Evolutionary conservation across 2,797 vertebrate species (phyloP).

Genomic region (Pipistrellus pipistrellus): DNA sequence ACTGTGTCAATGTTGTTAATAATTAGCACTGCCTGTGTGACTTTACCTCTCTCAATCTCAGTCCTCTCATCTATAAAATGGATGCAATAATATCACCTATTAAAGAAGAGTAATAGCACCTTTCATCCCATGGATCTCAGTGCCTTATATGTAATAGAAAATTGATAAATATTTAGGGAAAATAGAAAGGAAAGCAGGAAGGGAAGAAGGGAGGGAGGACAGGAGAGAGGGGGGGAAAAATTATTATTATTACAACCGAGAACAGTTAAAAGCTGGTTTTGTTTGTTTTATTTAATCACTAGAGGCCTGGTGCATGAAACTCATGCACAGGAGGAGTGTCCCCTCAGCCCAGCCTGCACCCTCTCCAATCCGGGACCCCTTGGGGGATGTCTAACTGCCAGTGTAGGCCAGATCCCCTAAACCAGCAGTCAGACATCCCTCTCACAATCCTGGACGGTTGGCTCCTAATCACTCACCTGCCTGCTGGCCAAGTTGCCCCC

Average conservation of each 20-base stretch:
- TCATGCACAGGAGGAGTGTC: too few relatives aligned
- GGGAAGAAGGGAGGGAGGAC: neutral
- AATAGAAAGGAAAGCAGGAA: neutral
- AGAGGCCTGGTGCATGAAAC: too few relatives aligned
- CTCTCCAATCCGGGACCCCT: too few relatives aligned
- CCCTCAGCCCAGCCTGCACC: too few relatives aligned
- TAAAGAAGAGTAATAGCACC: neutral
- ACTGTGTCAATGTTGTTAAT: neutral
- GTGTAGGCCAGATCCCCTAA: too few relatives aligned
- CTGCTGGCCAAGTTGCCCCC: too few relatives aligned
- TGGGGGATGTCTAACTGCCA: too few relatives aligned
- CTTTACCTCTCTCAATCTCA: slow-evolving; percentile 29
- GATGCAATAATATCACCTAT: neutral
- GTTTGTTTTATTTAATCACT: slow-evolving; percentile 27
- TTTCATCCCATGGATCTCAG: neutral
- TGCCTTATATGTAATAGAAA: slow-evolving; percentile 3
- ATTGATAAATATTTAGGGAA: neutral
- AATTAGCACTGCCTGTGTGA: neutral
- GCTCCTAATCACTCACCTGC: too few relatives aligned
- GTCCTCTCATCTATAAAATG: neutral
- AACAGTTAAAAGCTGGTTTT: slow-evolving; percentile 14
- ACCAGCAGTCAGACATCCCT: too few relatives aligned
- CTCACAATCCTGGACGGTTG: too few relatives aligned
- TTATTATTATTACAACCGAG: neutral
- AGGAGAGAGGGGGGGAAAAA: neutral